Evolutionary conservation across 2,888 invertebrate genomes (phyloP), one percentile per base, ranked within the genome.

Genomic region (Caenorhabditis zanzibari): DNA sequence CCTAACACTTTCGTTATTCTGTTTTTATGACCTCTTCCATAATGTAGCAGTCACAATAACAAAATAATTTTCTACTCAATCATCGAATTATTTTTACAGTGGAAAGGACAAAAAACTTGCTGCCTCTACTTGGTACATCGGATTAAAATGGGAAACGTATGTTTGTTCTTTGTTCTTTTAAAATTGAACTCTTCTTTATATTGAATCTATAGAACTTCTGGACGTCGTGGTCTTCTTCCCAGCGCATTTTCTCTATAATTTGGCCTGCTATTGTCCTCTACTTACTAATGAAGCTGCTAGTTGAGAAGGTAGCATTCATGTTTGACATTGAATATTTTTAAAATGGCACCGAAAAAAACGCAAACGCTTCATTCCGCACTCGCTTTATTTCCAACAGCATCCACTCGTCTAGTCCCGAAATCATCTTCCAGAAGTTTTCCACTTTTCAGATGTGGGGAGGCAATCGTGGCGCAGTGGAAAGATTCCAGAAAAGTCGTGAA

Each of bases 391-490:
- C n/a, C n/a, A n/a, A n/a, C n/a, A n/a, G n/a, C n/a, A n/a, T n/a
- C n/a, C n/a, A n/a, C n/a, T n/a, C n/a, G n/a, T n/a, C n/a, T n/a
- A n/a, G n/a, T n/a, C n/a, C n/a, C n/a, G n/a, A n/a, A n/a, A n/a
- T n/a, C n/a, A n/a, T n/a, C n/a, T 56, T 63, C 14, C 24, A 26
- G 12, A 54, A 14, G 24, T 1, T 26, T 10, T 4, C 5, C 49
- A 19, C 14, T 12, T 54, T 79, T 74, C 69, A 86, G 86, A 85
- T 85, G 47, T 86, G 86, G 86, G 85, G 86, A 44, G 24, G 76
- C 16, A 47, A 85, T 26, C 61, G 58, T 49, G 72, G 63, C n/a
- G 87, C 87, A 12, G 73, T 85, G 12, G 72, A 59, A n/a, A 47
- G 85, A 28, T 59, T 58, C 41, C 52, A 81, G 38, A 44, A 49